phyloP scores from a whole-genome alignment of 92 coral and sea anemone species.

The Paramuricea clavata region DNA sequence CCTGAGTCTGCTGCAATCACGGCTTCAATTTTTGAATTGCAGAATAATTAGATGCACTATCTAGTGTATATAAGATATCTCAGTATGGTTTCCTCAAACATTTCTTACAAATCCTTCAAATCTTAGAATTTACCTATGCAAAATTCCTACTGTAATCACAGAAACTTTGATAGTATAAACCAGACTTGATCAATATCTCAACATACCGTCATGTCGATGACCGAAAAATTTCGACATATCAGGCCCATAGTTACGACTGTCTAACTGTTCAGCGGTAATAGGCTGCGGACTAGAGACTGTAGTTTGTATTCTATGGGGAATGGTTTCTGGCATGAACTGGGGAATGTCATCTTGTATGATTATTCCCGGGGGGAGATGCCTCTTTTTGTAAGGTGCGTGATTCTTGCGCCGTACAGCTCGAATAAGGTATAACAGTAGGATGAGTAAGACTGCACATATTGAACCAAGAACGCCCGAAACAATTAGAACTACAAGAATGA shows the following conservation, averaged over 20 bases:
- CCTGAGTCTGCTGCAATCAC: too few relatives aligned
- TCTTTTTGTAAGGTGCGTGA: background rate
- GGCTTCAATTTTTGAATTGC: too few relatives aligned
- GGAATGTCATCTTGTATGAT: conserved; percentile 35
- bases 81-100: too few relatives aligned
- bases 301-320: background rate
- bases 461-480: conserved; percentile 43
- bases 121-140: too few relatives aligned
- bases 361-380: conserved; percentile 30
- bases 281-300: conserved; percentile 7
- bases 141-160: too few relatives aligned
- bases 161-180: too few relatives aligned
- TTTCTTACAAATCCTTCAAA: too few relatives aligned
- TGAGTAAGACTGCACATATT: conserved; percentile 20
- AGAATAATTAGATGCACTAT: too few relatives aligned
- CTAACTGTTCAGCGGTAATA: conserved; percentile 32
- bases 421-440: conserved; percentile 21
- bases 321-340: conserved; percentile 32
- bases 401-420: conserved; percentile 27
- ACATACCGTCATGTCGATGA: background rate
- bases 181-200: background rate
- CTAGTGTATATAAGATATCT: too few relatives aligned
- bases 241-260: conserved; percentile 35
- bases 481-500: conserved; percentile 10
- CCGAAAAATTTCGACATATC: conserved; percentile 44